Percentiles rank a stretch among this genome's conserved stretches.
Conservation (phyloP, 1,140 invertebrate genomes). For the Drosophila saltans region DNA sequence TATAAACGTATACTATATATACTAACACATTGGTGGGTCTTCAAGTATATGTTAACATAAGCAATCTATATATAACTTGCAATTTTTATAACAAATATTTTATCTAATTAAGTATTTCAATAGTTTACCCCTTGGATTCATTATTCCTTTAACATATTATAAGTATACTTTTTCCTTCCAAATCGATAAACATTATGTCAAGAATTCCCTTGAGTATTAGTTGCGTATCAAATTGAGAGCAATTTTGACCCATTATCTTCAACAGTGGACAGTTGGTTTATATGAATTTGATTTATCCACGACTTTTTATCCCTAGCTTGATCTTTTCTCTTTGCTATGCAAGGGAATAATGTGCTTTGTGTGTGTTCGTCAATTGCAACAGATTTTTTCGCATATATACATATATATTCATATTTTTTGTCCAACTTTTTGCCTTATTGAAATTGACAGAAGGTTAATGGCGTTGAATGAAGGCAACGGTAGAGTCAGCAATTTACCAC, state of each 20-base stretch:
- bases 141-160: background rate
- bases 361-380: slow-evolving; percentile 63
- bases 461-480: slow-evolving; percentile 55
- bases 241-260: slow-evolving; percentile 4
- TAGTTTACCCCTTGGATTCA: no score
- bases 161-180: background rate
- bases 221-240: background rate
- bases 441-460: slow-evolving; percentile 82
- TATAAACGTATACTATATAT: no score
- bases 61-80: no score
- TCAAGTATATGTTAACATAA: no score
- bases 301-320: background rate
- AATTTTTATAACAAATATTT: no score
- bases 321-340: slow-evolving; percentile 4
- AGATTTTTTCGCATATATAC: slow-evolving; percentile 52
- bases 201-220: background rate
- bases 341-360: slow-evolving; percentile 35
- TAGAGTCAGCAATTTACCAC: slow-evolving; percentile 73
- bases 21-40: no score
- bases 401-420: slow-evolving; percentile 2
- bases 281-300: background rate
- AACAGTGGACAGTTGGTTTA: background rate
- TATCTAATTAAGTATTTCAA: no score
- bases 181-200: background rate
- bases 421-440: slow-evolving; percentile 63